Conservation (phyloP, 2,888 invertebrate species). For the Seira musarum region DNA sequence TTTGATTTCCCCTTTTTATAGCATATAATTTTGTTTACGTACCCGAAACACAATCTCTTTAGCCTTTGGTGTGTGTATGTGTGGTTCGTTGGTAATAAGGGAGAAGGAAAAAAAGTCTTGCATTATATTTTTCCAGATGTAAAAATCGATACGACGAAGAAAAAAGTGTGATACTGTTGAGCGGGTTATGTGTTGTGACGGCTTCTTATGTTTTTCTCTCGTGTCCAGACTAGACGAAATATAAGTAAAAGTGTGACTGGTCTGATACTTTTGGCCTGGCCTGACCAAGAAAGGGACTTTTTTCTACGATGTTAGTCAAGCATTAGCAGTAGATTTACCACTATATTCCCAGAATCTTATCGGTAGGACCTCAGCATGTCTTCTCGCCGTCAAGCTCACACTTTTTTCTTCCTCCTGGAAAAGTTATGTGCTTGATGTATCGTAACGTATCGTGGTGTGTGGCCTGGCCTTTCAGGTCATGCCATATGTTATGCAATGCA, state of each 20-base stretch:
- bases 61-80: not conserved
- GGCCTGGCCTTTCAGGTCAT: not conserved
- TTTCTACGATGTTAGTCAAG: no score
- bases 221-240: not conserved
- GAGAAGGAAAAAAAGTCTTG: constrained; percentile 22
- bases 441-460: not conserved
- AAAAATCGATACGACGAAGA: constrained; percentile 49
- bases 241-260: not conserved
- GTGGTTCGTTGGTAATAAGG: not conserved
- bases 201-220: not conserved
- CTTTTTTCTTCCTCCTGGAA: not conserved
- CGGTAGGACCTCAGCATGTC: constrained; percentile 44
- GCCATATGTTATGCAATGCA: constrained; percentile 23
- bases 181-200: constrained; percentile 30
- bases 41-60: constrained; percentile 1
- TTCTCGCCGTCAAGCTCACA: constrained; percentile 31
- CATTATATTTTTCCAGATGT: constrained; percentile 36
- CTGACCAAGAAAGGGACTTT: not conserved
- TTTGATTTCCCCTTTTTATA: not conserved
- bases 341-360: constrained; percentile 51
- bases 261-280: not conserved
- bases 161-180: constrained; percentile 55
- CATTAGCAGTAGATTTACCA: constrained; percentile 45
- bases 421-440: no score
- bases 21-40: no score